phyloP scores from a whole-genome alignment of 2,113 vertebrate genomes.

The Tapirus terrestris region DNA sequence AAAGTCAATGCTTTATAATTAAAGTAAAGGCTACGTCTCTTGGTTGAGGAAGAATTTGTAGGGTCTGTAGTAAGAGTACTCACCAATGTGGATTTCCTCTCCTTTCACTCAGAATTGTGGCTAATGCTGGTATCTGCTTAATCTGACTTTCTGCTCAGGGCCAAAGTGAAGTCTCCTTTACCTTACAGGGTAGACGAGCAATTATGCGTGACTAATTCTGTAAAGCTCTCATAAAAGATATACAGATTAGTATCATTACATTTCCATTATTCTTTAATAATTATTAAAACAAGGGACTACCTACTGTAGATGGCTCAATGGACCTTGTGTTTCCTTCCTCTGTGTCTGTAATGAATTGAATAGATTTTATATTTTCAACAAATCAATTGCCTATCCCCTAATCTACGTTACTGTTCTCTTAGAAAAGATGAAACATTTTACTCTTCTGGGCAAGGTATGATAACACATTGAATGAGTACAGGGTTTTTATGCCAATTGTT shows the following conservation, averaged over 20 bases:
- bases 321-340: conserved; percentile 53
- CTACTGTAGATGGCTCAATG: conserved; percentile 57
- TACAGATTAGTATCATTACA: conserved; percentile 58
- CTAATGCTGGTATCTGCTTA: background rate
- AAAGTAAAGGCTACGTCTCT: background rate
- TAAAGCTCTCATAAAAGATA: conserved; percentile 54
- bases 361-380: conserved; percentile 61
- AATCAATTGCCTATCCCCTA: conserved; percentile 68
- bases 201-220: conserved; percentile 59
- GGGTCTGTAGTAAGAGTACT: background rate
- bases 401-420: conserved; percentile 67
- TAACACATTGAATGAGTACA: conserved; percentile 57
- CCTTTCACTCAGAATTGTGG: background rate
- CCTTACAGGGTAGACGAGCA: background rate
- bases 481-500: conserved; percentile 66
- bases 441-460: conserved; percentile 46
- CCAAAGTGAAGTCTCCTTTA: conserved; percentile 16
- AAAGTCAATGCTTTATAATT: background rate
- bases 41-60: background rate
- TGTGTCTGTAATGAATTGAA: conserved; percentile 64
- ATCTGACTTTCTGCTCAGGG: background rate
- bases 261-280: conserved; percentile 72
- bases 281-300: conserved; percentile 70
- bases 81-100: background rate
- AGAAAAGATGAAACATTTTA: conserved; percentile 66